Evolutionary conservation across 2,888 invertebrate genomes (phyloP).

Genomic region (Abrostola triplasia): DNA sequence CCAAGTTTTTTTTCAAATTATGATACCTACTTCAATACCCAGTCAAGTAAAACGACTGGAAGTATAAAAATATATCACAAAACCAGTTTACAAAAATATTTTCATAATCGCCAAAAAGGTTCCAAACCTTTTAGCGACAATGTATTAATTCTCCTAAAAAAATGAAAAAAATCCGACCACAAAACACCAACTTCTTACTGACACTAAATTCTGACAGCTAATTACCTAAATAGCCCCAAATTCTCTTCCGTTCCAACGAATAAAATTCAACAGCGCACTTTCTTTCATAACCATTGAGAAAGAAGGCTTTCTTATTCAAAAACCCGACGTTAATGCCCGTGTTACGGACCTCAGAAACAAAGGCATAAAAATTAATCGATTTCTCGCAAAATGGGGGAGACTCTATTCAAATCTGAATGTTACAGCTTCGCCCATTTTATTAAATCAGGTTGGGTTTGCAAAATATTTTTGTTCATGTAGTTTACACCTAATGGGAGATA

Average conservation of each 20-base stretch:
- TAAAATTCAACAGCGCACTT: slow-evolving; percentile 48
- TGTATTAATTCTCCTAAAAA: slow-evolving; percentile 16
- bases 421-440: slow-evolving; percentile 36
- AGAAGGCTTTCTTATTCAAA: slow-evolving; percentile 48
- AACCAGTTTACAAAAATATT: slow-evolving; percentile 10
- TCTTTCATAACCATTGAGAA: slow-evolving; percentile 43
- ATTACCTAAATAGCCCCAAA: slow-evolving; percentile 45
- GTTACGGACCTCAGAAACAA: slow-evolving; percentile 47
- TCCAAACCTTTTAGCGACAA: slow-evolving; percentile 26
- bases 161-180: slow-evolving; percentile 14
- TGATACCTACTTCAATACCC: too few relatives aligned
- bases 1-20: too few relatives aligned
- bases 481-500: too few relatives aligned
- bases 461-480: slow-evolving; percentile 34
- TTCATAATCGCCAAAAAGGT: neutral
- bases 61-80: neutral
- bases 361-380: slow-evolving; percentile 56
- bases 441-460: slow-evolving; percentile 25
- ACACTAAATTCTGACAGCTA: slow-evolving; percentile 44
- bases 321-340: slow-evolving; percentile 38
- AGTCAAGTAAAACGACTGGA: neutral
- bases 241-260: slow-evolving; percentile 37
- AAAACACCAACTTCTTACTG: slow-evolving; percentile 31
- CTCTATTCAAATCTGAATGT: slow-evolving; percentile 39
- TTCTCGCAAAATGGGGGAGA: slow-evolving; percentile 25